A percentile compares a stretch with the other conserved stretches of the same genome.
These are phyloP conservation scores for Lydus trimaculatus DNA, from an alignment of 2,888 invertebrate species.

Conservation along the genomic window DNA sequence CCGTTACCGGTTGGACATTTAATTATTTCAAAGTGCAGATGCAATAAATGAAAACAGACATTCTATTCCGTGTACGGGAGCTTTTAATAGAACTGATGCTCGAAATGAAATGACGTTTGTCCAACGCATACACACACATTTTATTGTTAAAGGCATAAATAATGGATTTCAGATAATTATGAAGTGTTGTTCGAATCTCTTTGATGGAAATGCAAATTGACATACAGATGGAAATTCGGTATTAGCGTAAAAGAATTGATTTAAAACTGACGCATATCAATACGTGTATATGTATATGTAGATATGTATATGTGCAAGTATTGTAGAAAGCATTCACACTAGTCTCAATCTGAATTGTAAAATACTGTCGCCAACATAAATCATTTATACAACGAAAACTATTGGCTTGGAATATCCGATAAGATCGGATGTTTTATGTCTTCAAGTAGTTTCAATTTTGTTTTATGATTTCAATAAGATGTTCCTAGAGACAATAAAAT, in stretches of 20 bases:
- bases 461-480: not conserved
- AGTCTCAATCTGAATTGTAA: slow-evolving; percentile 36
- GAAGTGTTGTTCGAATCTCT: not conserved
- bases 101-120: not conserved
- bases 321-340: slow-evolving; percentile 10
- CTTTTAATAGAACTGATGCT: slow-evolving; percentile 17
- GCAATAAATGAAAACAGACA: slow-evolving; percentile 41
- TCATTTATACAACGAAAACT: slow-evolving; percentile 30
- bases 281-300: not conserved
- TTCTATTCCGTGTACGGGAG: slow-evolving; percentile 29
- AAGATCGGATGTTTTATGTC: slow-evolving; percentile 28
- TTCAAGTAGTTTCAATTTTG: slow-evolving; percentile 8
- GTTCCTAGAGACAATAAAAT: not conserved
- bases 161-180: not conserved
- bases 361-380: slow-evolving; percentile 35
- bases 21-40: slow-evolving; percentile 41
- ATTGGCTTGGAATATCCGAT: slow-evolving; percentile 34
- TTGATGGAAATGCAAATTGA: not conserved
- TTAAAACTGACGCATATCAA: not conserved
- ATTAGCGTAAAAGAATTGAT: not conserved
- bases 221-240: not conserved
- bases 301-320: too few relatives aligned
- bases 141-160: too few relatives aligned
- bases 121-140: not conserved
- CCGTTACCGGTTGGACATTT: slow-evolving; percentile 35